Evolutionary conservation across 2,797 vertebrate genomes (phyloP), one percentile per base, ranked within the genome.

Genomic region (Sphenodon punctatus): DNA sequence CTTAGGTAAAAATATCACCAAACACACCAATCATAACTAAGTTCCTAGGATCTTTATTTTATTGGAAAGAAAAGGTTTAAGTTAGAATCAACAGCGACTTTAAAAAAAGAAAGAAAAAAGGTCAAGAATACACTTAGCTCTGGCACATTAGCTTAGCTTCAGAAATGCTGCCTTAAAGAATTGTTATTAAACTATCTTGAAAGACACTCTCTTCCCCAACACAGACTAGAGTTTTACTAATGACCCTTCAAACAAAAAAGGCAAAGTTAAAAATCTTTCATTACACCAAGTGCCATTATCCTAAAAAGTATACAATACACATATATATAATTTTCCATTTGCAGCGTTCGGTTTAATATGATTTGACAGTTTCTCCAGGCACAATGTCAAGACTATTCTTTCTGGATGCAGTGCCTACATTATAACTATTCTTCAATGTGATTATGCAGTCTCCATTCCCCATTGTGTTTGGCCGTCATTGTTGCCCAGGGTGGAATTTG

Each of bases 321-420:
- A 46, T 46, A 38, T 66, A 75, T n/a, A 53, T 55, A 65, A 64
- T 70, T 70, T 70, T 58, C 64, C 39, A 59, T 43, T 51, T 67
- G 20, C 43, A 32, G 25, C 41, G 23, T 70, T 65, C 30, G 61
- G 13, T 32, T 61, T 72, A 72, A 72, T 78, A 60, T 42, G 67
- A 78, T 67, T 48, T 78, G 63, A 78, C 67, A 83, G 74, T 53
- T 55, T 51, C 60, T 51, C 78, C 64, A 46, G 68, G 43, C 46
- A 83, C 14, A 20, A 67, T n/a, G 66, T 66, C 53, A 67, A 67
- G 55, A 48, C 67, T 53, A 58, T 61, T 48, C 49, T 72, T 83
- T 67, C 41, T 83, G 45, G 61, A 66, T 61, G 55, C 34, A 66
- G 43, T 48, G 59, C 67, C 46, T 30, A 60, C 30, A 67, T 73